A percentile compares a stretch with the other conserved stretches of the same genome.
These are phyloP conservation scores for Heteromurus nitidus DNA, from an alignment of 2,888 invertebrate genomes.

Conservation along the genomic window DNA sequence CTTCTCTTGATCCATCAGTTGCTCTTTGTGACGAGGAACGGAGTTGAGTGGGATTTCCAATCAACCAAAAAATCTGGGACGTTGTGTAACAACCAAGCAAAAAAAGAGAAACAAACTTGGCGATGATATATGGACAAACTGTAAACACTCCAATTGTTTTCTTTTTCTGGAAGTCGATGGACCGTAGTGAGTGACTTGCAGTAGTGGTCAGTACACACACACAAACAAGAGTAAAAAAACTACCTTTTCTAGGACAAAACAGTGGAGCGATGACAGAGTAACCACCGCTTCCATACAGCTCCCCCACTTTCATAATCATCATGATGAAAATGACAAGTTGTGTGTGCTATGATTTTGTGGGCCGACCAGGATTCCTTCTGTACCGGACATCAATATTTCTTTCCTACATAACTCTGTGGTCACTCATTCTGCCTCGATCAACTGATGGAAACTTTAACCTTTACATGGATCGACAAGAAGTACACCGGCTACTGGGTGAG, in stretches of 20 bases:
- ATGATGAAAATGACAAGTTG: slow-evolving; percentile 59
- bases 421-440: slow-evolving; percentile 40
- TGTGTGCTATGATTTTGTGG: slow-evolving; percentile 62
- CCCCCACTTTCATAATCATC: slow-evolving; percentile 34
- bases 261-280: slow-evolving; percentile 30
- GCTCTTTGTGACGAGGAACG: slow-evolving; percentile 15
- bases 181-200: background rate
- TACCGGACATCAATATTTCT: slow-evolving; percentile 62
- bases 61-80: slow-evolving; percentile 53
- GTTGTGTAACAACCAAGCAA: slow-evolving; percentile 22
- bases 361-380: slow-evolving; percentile 49
- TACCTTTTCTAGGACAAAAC: background rate
- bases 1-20: slow-evolving; percentile 6
- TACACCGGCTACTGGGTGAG: slow-evolving; percentile 71
- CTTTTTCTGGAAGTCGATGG: background rate
- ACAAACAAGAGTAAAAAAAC: too few species aligned
- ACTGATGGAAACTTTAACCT: slow-evolving; percentile 70
- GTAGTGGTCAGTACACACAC: too few species aligned
- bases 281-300: background rate
- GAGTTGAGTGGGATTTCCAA: slow-evolving; percentile 28
- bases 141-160: background rate
- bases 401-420: slow-evolving; percentile 53
- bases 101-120: background rate
- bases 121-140: slow-evolving; percentile 21
- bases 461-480: slow-evolving; percentile 70